These are phyloP conservation scores for Frieseomelitta varia DNA, from an alignment of 1,140 invertebrate species.

Conservation along the genomic window DNA sequence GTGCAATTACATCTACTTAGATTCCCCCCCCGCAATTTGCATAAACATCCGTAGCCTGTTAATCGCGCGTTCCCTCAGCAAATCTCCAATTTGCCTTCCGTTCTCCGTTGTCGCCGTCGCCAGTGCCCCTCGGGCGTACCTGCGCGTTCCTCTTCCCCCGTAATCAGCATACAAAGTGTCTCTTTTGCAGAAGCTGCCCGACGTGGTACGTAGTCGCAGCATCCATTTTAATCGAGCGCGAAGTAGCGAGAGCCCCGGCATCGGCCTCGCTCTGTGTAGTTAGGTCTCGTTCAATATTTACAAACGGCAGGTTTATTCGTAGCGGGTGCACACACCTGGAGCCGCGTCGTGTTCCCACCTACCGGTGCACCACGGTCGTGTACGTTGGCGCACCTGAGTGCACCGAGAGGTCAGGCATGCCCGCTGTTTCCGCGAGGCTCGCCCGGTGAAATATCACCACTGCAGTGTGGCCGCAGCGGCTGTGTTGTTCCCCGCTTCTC, in stretches of 20 bases:
- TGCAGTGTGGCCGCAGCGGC: constrained; percentile 63
- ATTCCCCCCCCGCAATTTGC: background rate
- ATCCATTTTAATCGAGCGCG: background rate
- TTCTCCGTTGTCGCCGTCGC: background rate
- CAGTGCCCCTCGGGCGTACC: too few relatives aligned
- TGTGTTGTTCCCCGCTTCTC: constrained; percentile 28
- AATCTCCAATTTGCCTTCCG: background rate
- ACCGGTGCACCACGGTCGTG: background rate
- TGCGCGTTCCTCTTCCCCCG: background rate
- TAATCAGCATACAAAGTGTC: background rate
- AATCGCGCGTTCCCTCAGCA: background rate
- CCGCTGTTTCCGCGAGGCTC: constrained; percentile 19
- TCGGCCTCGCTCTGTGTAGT: background rate
- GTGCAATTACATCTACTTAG: background rate
- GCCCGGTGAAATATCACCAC: constrained; percentile 65
- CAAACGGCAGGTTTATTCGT: background rate
- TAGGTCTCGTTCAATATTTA: constrained; percentile 40
- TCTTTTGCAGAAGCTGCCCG: too few relatives aligned
- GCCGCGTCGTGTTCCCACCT: background rate
- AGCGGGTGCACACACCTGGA: background rate
- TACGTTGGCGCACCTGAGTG: constrained; percentile 35
- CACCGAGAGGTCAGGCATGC: constrained; percentile 47
- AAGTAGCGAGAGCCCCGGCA: background rate
- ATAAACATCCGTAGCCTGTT: background rate
- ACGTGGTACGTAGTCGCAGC: background rate